Evolutionary conservation across 2,797 vertebrate genomes (phyloP), one percentile per base, ranked within the genome.

Genomic region (Pseudomugil tenellus): DNA sequence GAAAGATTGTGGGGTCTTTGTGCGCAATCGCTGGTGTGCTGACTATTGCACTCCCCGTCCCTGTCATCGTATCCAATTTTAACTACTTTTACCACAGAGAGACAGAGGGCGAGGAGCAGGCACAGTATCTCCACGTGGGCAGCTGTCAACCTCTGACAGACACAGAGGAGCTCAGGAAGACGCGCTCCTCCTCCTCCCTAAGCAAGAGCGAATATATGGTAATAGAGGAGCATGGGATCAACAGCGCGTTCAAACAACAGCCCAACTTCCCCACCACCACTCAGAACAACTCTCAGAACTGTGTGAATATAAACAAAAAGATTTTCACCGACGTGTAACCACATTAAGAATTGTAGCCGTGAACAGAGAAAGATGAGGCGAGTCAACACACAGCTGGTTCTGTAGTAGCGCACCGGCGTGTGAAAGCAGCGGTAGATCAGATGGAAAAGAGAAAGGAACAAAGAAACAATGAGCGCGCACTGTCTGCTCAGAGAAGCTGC

Each of bases 31-130:
- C 98, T 0, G 98, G 98, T 0, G 98, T 99, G 78, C 77, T 99
- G 76, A 99, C 98, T 72, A 99, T 99, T 19, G 97, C 98, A 0
- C 86, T 99, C 11, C 98, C 98, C 0, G 97, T 99, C 7, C 98
- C 98, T 0, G 98, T 99, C 56, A 99, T 99, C 26, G 98, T 99
- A 63, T 99, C 98, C 85, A 99, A 99, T 56, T 99, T 99, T 89
- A 99, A 99, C 90, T 99, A 99, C 70, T 99, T 99, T 91, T 99
- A 99, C 84, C 97, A 99, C 88, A 89, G 98, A 46, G 98, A 99
- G 93, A 99, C 98, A 0, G 98, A 99, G 25, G 97, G 97, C 1
- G 98, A 99, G 93, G 98, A 99, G 41, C 98, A 99, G 92, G 96
- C 98, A 26, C 97, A 99, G 68, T 99, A 98, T 81, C 79, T 98